phyloP scores from a whole-genome alignment of 2,888 invertebrate species.

The Lasioglossum pauxillum region DNA sequence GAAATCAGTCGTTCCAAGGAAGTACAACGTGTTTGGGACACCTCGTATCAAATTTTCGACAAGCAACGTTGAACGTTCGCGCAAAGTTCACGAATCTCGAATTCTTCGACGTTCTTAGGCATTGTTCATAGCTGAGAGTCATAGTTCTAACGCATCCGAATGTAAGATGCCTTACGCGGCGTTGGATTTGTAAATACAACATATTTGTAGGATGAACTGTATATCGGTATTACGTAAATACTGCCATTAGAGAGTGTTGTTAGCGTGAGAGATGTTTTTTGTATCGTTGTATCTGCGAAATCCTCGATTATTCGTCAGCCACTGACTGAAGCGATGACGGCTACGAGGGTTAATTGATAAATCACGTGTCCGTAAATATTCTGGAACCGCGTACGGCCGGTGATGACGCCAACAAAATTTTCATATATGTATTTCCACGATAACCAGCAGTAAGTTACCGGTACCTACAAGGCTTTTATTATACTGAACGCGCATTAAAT shows the following conservation, averaged over 20 bases:
- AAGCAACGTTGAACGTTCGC: background rate
- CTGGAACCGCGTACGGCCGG: background rate
- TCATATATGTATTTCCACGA: background rate
- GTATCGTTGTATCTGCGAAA: conserved; percentile 28
- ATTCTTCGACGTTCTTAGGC: conserved; percentile 52
- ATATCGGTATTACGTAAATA: conserved; percentile 63
- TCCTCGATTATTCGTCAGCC: conserved; percentile 42
- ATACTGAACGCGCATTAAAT: background rate
- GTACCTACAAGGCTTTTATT: conserved; percentile 5
- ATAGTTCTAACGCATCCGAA: conserved; percentile 49
- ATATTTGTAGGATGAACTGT: conserved; percentile 53
- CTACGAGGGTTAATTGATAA: conserved; percentile 10
- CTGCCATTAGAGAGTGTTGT: conserved; percentile 69
- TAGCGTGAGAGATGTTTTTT: conserved; percentile 55
- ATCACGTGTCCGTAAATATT: background rate
- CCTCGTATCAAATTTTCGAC: background rate
- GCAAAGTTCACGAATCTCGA: conserved; percentile 19
- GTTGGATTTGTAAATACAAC: conserved; percentile 64
- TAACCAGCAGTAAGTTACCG: background rate
- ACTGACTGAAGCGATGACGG: conserved; percentile 20
- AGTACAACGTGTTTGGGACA: no score
- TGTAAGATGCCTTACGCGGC: conserved; percentile 46
- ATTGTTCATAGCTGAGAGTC: conserved; percentile 39
- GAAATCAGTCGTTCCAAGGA: no score
- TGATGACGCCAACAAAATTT: background rate